phyloP scores from a whole-genome alignment of 2,113 vertebrate species.

The Blennius ocellaris region DNA sequence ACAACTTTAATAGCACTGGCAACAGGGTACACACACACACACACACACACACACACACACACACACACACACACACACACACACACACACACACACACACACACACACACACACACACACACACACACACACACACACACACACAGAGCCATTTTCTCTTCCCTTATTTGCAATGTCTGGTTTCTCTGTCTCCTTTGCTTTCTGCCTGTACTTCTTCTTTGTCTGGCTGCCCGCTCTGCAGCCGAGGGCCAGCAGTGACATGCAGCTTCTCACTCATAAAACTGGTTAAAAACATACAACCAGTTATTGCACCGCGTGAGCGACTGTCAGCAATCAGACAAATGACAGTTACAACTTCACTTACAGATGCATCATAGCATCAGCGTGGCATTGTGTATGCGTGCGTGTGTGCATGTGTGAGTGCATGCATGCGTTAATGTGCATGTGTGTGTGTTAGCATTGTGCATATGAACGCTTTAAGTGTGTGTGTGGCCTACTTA shows the following conservation, averaged over 20 bases:
- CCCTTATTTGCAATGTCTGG: slow-evolving; percentile 60
- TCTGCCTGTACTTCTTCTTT: slow-evolving; percentile 47
- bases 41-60: neutral
- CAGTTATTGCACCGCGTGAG: slow-evolving; percentile 66
- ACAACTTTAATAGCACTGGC: slow-evolving; percentile 76
- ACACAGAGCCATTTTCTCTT: slow-evolving; percentile 48
- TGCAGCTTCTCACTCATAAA: slow-evolving; percentile 61
- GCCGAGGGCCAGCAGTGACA: slow-evolving; percentile 44
- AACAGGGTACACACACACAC: slow-evolving; percentile 58
- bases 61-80: slow-evolving; percentile 33
- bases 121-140: slow-evolving; percentile 2
- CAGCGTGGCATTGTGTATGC: neutral
- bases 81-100: slow-evolving; percentile 7
- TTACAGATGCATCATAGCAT: slow-evolving; percentile 39
- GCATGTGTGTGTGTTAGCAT: slow-evolving; percentile 42
- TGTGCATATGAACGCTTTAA: neutral
- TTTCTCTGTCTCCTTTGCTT: slow-evolving; percentile 62
- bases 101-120: slow-evolving; percentile 35
- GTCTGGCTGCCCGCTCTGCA: slow-evolving; percentile 40
- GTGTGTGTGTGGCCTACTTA: too few species aligned
- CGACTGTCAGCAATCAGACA: slow-evolving; percentile 60
- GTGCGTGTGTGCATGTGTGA: slow-evolving; percentile 7
- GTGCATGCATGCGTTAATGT: neutral
- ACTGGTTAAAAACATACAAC: slow-evolving; percentile 55
- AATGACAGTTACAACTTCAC: slow-evolving; percentile 56